A percentile compares a stretch with the other conserved stretches of the same genome.
Evolutionary conservation across 2,888 invertebrate species (phyloP).

Genomic region (Lumbricus terrestris): DNA sequence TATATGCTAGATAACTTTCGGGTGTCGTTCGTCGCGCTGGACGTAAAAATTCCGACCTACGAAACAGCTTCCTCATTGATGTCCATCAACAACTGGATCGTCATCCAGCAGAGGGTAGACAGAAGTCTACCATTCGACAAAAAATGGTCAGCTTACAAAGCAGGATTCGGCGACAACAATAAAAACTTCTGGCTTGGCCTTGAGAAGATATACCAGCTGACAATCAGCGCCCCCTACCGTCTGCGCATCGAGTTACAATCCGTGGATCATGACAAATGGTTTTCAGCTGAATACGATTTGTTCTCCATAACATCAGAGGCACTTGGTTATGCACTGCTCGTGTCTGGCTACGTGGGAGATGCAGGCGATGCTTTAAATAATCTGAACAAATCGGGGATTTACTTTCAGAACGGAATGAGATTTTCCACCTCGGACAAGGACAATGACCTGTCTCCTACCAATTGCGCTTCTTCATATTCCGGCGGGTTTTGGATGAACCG

Average conservation of each 20-base stretch:
- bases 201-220: neutral
- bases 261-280: neutral
- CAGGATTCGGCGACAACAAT: neutral
- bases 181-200: constrained; percentile 19
- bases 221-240: neutral
- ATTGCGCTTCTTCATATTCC: neutral
- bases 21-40: too few species aligned
- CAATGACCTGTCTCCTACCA: neutral
- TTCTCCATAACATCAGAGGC: constrained; percentile 8
- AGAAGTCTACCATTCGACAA: too few species aligned
- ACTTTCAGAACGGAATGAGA: constrained; percentile 15
- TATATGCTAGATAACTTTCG: too few species aligned
- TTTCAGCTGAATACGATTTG: neutral
- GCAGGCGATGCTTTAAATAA: neutral
- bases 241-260: constrained; percentile 17
- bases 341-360: constrained; percentile 10
- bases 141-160: too few species aligned
- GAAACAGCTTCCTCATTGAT: too few species aligned
- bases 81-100: too few species aligned
- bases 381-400: too few species aligned
- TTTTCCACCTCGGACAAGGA: constrained; percentile 11
- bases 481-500: too few species aligned
- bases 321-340: neutral
- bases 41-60: too few species aligned
- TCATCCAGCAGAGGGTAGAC: too few species aligned